These are phyloP conservation scores for Sandelia bainsii DNA, from an alignment of 2,797 vertebrate species.

Conservation along the genomic window DNA sequence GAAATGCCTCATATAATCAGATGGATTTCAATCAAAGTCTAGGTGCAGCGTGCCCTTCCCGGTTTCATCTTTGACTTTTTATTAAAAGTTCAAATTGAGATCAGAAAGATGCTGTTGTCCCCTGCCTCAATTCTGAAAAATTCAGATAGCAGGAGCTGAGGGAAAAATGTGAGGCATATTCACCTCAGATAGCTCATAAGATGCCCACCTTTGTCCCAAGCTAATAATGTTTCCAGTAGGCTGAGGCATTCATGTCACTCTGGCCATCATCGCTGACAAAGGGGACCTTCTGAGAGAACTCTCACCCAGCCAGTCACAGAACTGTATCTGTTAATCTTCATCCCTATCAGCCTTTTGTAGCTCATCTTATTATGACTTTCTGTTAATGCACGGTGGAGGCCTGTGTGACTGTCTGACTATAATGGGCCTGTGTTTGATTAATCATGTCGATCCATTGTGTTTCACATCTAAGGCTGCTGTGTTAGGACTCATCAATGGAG, in stretches of 20 bases:
- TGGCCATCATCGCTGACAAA: slow-evolving; percentile 79
- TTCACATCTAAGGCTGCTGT: slow-evolving; percentile 81
- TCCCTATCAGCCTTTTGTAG: slow-evolving; percentile 79
- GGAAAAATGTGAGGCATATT: slow-evolving; percentile 60
- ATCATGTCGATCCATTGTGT: slow-evolving; percentile 84
- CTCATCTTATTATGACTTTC: slow-evolving; percentile 87
- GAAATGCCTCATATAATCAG: slow-evolving; percentile 55
- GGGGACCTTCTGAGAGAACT: slow-evolving; percentile 79
- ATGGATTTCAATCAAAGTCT: slow-evolving; percentile 52
- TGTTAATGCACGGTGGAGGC: slow-evolving; percentile 80
- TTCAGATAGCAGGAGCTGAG: slow-evolving; percentile 71
- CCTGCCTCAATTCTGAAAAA: slow-evolving; percentile 64
- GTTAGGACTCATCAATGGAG: slow-evolving; percentile 81
- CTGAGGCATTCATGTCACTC: slow-evolving; percentile 78
- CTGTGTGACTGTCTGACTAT: slow-evolving; percentile 80
- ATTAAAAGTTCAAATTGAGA: slow-evolving; percentile 82
- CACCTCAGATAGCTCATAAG: slow-evolving; percentile 74
- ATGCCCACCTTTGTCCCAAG: slow-evolving; percentile 79
- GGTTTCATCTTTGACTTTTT: slow-evolving; percentile 74
- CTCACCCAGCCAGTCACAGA: slow-evolving; percentile 70
- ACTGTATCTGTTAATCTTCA: slow-evolving; percentile 84
- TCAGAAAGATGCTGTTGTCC: slow-evolving; percentile 69
- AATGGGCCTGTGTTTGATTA: slow-evolving; percentile 84
- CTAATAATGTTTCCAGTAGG: slow-evolving; percentile 80
- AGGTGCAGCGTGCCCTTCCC: slow-evolving; percentile 48